phyloP scores from a whole-genome alignment of 2,113 vertebrate species.

The Labrus mixtus region DNA sequence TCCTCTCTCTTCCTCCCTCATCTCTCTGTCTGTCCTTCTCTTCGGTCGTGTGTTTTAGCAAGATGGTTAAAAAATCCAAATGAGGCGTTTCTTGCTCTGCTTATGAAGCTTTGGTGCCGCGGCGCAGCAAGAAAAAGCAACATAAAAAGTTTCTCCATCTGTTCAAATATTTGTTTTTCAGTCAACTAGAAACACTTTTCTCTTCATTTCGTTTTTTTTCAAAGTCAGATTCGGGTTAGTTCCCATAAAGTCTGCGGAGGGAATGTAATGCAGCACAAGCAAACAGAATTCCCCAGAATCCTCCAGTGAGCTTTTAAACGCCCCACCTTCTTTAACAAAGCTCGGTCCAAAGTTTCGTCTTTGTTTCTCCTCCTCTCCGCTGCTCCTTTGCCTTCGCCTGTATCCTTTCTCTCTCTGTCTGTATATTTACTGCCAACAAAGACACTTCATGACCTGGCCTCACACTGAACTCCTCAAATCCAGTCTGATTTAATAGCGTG shows the following conservation, averaged over 20 bases:
- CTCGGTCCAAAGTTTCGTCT: constrained; percentile 44
- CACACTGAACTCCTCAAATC: background rate
- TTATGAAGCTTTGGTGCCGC: constrained; percentile 41
- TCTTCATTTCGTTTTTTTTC: constrained; percentile 29
- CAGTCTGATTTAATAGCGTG: background rate
- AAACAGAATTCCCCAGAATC: constrained; percentile 74
- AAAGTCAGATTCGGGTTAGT: constrained; percentile 40
- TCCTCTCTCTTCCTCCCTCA: constrained; percentile 56
- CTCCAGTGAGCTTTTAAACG: constrained; percentile 64
- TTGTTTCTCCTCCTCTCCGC: background rate
- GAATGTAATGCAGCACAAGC: constrained; percentile 62
- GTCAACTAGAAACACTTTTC: constrained; percentile 64
- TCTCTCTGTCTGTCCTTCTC: constrained; percentile 20
- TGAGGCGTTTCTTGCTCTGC: constrained; percentile 28
- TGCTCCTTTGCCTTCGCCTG: no score
- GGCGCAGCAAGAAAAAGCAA: constrained; percentile 26
- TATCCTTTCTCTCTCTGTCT: background rate
- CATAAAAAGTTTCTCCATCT: constrained; percentile 73
- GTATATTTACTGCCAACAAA: background rate
- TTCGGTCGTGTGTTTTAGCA: constrained; percentile 51
- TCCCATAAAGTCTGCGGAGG: constrained; percentile 64
- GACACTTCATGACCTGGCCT: background rate
- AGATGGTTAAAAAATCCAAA: constrained; percentile 51
- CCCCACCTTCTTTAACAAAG: constrained; percentile 67
- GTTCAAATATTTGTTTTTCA: constrained; percentile 82